Percentiles rank a stretch among this genome's conserved stretches.
Conservation (phyloP, 2,113 vertebrate genomes). For the Hoplias malabaricus region DNA sequence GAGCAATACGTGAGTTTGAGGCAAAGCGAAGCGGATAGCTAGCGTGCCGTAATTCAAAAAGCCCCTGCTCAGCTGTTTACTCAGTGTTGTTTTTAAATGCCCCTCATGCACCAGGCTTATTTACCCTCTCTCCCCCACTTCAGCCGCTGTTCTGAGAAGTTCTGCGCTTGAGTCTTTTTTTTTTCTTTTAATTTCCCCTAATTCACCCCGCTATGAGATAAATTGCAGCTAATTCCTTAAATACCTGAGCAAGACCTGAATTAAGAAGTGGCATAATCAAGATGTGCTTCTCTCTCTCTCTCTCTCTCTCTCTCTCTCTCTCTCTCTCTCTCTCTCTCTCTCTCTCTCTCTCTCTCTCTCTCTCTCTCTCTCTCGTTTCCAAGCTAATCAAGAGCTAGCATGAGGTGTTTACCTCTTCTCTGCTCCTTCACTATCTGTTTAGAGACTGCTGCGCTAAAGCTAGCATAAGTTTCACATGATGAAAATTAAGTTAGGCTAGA, state of each 20-base stretch:
- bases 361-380: neutral
- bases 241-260: slow-evolving; percentile 32
- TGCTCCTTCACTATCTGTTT: neutral
- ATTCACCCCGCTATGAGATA: slow-evolving; percentile 19
- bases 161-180: slow-evolving; percentile 8
- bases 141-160: neutral
- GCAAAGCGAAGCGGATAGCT: slow-evolving; percentile 35
- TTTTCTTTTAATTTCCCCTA: slow-evolving; percentile 15
- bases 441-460: neutral
- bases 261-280: slow-evolving; percentile 22
- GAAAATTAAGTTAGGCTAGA: neutral
- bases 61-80: slow-evolving; percentile 20
- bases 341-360: neutral
- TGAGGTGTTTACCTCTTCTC: neutral
- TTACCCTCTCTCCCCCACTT: slow-evolving; percentile 9
- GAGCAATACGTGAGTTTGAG: slow-evolving; percentile 19
- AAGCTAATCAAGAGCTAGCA: neutral
- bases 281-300: neutral
- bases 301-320: neutral
- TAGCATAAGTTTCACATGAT: neutral
- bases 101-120: slow-evolving; percentile 18
- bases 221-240: slow-evolving; percentile 31
- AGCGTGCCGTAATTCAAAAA: slow-evolving; percentile 8
- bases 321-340: neutral
- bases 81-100: slow-evolving; percentile 22